Conservation (phyloP, 2,797 vertebrate genomes). For the Ateles fusciceps region DNA sequence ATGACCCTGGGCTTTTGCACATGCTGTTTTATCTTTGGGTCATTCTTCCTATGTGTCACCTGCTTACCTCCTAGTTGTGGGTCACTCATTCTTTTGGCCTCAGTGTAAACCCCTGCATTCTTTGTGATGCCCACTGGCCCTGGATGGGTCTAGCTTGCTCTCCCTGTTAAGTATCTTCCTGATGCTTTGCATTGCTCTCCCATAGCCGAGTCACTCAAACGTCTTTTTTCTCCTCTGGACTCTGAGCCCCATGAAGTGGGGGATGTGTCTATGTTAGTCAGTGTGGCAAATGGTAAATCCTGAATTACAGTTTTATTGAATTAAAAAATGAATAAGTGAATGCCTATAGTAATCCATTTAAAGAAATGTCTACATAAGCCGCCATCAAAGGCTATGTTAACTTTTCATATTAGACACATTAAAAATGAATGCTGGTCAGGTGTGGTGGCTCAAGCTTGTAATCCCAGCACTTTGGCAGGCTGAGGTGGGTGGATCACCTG, state of each 20-base stretch:
- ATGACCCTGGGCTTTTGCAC: background rate
- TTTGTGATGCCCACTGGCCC: background rate
- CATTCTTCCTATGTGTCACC: background rate
- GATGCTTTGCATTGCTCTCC: background rate
- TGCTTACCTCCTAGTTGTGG: background rate
- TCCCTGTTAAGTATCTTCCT: accelerated
- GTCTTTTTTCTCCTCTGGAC: background rate
- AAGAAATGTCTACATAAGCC: background rate
- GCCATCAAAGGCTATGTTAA: background rate
- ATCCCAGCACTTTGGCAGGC: background rate
- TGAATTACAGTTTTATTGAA: background rate
- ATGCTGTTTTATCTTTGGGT: too few relatives aligned
- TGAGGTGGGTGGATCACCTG: background rate
- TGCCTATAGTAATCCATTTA: background rate
- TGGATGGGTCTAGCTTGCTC: accelerated
- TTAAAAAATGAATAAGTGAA: background rate
- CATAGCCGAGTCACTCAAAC: background rate
- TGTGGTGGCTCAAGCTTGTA: background rate
- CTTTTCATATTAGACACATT: background rate
- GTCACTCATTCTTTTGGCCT: background rate
- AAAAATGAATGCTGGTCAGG: background rate
- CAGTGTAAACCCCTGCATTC: accelerated
- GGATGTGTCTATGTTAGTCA: background rate
- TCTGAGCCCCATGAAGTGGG: background rate
- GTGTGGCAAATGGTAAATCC: background rate